Conservation (phyloP, 1,140 invertebrate genomes). For the Drosophila lowei region DNA sequence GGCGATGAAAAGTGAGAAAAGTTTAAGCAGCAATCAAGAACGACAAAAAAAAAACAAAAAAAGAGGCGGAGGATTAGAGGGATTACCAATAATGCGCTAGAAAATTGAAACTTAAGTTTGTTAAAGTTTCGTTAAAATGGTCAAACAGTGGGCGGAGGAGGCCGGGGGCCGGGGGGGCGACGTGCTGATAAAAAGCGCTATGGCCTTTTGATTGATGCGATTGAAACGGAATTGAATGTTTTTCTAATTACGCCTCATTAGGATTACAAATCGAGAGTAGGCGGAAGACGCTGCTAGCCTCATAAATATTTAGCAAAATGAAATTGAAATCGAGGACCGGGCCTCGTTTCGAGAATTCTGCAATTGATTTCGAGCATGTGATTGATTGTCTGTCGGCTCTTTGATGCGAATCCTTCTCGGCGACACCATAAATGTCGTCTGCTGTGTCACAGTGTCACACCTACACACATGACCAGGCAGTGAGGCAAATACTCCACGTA, state of each 20-base stretch:
- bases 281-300: conserved; percentile 7
- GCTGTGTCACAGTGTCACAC: conserved; percentile 68
- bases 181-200: conserved; percentile 29
- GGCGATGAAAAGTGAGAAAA: conserved; percentile 37
- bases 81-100: conserved; percentile 34
- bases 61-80: conserved; percentile 16
- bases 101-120: conserved; percentile 66
- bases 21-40: conserved; percentile 59
- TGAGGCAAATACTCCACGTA: conserved; percentile 10
- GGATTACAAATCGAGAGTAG: conserved; percentile 48
- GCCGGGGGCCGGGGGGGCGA: background rate
- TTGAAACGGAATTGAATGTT: conserved; percentile 62
- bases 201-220: conserved; percentile 57
- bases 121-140: conserved; percentile 55
- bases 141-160: conserved; percentile 7
- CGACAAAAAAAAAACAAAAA: conserved; percentile 40
- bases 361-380: conserved; percentile 66
- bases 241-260: conserved; percentile 76
- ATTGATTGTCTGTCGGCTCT: conserved; percentile 69
- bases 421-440: conserved; percentile 78
- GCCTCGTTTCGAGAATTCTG: conserved; percentile 44
- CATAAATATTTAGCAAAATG: conserved; percentile 72
- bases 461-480: conserved; percentile 36
- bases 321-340: conserved; percentile 66
- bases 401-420: conserved; percentile 53